Percentiles rank a stretch among this genome's conserved stretches.
Evolutionary conservation across 2,797 vertebrate genomes (phyloP).

Genomic region (Danio albolineatus): DNA sequence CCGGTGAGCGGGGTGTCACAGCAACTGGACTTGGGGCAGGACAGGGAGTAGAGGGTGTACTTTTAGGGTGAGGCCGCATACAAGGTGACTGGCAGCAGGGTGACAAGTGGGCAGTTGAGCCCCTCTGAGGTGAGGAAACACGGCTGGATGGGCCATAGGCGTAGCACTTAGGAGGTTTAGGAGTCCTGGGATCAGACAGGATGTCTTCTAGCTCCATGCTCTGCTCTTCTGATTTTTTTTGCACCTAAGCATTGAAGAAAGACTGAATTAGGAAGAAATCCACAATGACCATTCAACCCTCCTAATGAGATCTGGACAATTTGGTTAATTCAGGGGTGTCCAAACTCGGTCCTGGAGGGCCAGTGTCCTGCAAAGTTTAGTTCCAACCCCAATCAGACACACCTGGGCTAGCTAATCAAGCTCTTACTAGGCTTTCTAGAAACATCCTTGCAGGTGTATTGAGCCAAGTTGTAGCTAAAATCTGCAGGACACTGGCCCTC

Average conservation of each 20-base stretch:
- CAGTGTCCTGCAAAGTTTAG: too few relatives aligned
- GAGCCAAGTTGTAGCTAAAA: too few relatives aligned
- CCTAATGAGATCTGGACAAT: conserved; percentile 33
- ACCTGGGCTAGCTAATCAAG: too few relatives aligned
- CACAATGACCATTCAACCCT: conserved; percentile 15
- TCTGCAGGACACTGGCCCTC: too few relatives aligned
- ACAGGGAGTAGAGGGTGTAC: conserved; percentile 87
- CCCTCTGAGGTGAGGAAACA: conserved; percentile 75
- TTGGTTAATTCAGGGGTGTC: conserved; percentile 38
- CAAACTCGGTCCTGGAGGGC: too few relatives aligned
- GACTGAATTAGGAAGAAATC: conserved; percentile 7
- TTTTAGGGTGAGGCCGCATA: conserved; percentile 83
- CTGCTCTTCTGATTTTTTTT: conserved; percentile 87
- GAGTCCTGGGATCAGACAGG: conserved; percentile 82
- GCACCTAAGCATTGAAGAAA: conserved; percentile 65
- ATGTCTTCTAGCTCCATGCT: conserved; percentile 85
- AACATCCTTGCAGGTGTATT: too few relatives aligned
- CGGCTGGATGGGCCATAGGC: conserved; percentile 84
- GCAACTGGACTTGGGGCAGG: conserved; percentile 77
- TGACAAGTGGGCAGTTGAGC: conserved; percentile 84
- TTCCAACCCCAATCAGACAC: too few relatives aligned
- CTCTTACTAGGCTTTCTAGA: too few relatives aligned
- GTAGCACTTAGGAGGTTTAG: conserved; percentile 89
- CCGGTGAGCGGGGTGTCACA: conserved; percentile 82
- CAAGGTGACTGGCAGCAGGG: conserved; percentile 91